Base-by-base conservation (phyloP, 2,797 vertebrate species). In the Scarus forsteni region DNA sequence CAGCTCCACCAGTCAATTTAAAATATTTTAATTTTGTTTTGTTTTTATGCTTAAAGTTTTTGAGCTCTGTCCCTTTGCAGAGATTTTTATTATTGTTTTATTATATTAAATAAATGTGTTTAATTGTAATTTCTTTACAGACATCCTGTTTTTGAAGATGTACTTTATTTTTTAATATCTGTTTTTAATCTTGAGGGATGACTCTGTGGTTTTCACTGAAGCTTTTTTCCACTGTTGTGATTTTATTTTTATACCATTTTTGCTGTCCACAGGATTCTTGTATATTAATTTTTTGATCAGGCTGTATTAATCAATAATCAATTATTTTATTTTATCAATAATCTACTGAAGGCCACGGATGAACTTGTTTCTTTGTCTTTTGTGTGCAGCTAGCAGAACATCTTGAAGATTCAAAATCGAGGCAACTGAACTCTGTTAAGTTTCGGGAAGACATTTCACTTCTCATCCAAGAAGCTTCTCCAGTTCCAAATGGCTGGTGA, bases 201-300 rank as follows among this genome's bases (percentile, higher is more conserved):
- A 57, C 38, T 76, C 46, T 83, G 70, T 84, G 39, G 45, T 73
- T 64, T 60, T 46, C 61, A 60, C 2, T 66, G 15, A 51, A 45
- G 70, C 14, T 53, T 50, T 68, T 85, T 73, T 81, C 73, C 63
- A n/a, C 67, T 36, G 27, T 52, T 73, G 71, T 76, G 56, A 59
- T 60, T 9, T 62, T 79, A 76, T 73, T 82, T 81, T 73, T 64
- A 73, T 57, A 70, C 65, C 79, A 85, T 73, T 67, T 77, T 75
- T 53, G 57, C 18, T 79, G 54, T 60, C 40, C 15, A 12, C 56
- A 74, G 75, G 58, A 70, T 56, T 66, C 48, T 66, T 15, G 52
- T 64, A 7, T 65, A 12, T 68, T 34, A 53, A n/a, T 59, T 5
- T 27, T 68, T 27, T 5, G 52, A 66, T 44, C 43, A 44, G 43